These are phyloP conservation scores for Calcarius lapponicus DNA, from an alignment of 2,797 vertebrate genomes.

Conservation along the genomic window DNA sequence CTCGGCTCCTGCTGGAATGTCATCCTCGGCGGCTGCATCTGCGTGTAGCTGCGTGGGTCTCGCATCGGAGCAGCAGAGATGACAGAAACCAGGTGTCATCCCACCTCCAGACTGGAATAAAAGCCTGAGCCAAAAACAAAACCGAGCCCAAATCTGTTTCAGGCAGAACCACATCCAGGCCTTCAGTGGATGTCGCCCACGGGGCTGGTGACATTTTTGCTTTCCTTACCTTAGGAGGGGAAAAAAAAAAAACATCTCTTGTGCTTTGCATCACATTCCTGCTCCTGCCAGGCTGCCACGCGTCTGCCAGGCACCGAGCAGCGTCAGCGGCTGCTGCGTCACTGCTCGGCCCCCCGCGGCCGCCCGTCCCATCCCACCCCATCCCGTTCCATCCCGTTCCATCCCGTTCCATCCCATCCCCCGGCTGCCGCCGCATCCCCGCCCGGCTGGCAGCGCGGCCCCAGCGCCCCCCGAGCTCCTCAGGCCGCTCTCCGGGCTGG, in stretches of 20 bases:
- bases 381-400: neutral
- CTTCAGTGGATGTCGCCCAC: neutral
- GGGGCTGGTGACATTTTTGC: neutral
- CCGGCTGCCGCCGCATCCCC: neutral
- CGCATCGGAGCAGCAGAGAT: neutral
- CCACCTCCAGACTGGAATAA: neutral
- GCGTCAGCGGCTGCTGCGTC: conserved; percentile 36
- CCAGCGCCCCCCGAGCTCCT: accelerated
- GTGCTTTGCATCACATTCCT: neutral
- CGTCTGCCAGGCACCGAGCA: neutral
- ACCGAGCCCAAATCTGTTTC: neutral
- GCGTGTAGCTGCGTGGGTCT: neutral
- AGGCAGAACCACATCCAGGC: neutral
- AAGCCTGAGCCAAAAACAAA: neutral
- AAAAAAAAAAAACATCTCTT: neutral
- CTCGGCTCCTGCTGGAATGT: neutral
- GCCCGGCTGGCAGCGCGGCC: accelerated
- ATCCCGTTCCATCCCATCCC: neutral
- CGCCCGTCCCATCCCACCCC: neutral
- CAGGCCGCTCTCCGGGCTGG: neutral
- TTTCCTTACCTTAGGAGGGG: conserved; percentile 23
- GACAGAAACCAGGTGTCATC: neutral
- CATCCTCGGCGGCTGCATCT: neutral
- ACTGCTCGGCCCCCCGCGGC: neutral
- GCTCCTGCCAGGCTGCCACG: neutral